Base-by-base conservation (phyloP, 2,888 invertebrate species). In the Tenthredo scrophulariae region DNA sequence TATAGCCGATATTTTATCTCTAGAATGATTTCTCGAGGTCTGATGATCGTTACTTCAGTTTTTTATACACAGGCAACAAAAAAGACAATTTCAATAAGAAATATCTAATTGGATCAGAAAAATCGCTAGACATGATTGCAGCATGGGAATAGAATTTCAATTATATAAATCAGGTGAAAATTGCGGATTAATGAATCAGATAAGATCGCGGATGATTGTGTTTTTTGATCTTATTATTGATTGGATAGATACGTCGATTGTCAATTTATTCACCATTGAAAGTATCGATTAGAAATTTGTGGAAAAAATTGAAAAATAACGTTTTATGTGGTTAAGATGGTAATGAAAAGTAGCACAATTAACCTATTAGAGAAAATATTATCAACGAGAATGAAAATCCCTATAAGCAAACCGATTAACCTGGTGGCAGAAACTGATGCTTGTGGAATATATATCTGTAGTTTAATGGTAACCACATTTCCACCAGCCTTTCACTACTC, bases 401-500 rank as follows among this genome's bases (percentile, higher is more conserved):
- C 62, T 22, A 0, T 26, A 26, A 29, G 13, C 13, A 62, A 62
- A 62, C 62, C 26, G 2, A 62, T 22, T 26, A 62, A 62, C 26
- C 62, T 62, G 26, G 26, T 62, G 62, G 62, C 26, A 62, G 22
- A 26, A 22, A 62, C 62, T 26, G 62, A 62, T 62, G 62, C 62
- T 6, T 26, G 62, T 26, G 18, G 26, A 26, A 62, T 22, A 70
- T n/a, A 70, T 70, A 18, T 37, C 18, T 10, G 2, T 43, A 6
- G 46, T 46, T 75, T 46, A 75, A 33, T 75, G 13, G 15, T 75
- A 46, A 15, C 29, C 43, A 75, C 46, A 26, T 75, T 75, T 75
- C 75, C 46, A 75, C 22, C 46, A 75, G 75, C 75, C 75, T 75
- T 75, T 75, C 75, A 43, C 75, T 75, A 26, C 70, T 70, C 37